Conservation (phyloP, 2,888 invertebrate genomes). For the Margaritifera margaritifera region DNA sequence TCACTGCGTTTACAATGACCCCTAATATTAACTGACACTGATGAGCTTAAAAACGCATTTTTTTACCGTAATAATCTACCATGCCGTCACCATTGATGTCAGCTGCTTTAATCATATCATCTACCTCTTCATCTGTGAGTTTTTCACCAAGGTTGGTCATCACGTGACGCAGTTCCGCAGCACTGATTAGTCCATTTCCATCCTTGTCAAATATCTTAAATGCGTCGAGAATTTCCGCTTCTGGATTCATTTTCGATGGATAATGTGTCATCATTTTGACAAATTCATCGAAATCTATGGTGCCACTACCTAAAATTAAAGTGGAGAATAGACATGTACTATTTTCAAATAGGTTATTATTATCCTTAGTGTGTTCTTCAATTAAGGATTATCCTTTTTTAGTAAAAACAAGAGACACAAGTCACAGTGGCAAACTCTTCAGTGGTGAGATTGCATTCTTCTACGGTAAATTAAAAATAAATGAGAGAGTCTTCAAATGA, state of each 20-base stretch:
- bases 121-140: slow-evolving; percentile 21
- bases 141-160: slow-evolving; percentile 23
- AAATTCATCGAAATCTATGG: slow-evolving; percentile 50
- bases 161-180: slow-evolving; percentile 17
- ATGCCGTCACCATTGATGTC: slow-evolving; percentile 22
- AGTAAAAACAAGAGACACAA: too few relatives aligned
- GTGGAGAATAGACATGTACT: too few relatives aligned
- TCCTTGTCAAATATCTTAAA: slow-evolving; percentile 49
- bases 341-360: too few relatives aligned
- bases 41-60: too few relatives aligned
- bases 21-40: too few relatives aligned
- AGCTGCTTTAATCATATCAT: slow-evolving; percentile 23
- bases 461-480: too few relatives aligned
- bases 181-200: slow-evolving; percentile 43
- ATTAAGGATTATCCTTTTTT: too few relatives aligned
- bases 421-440: too few relatives aligned
- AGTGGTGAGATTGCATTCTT: too few relatives aligned
- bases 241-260: slow-evolving; percentile 37
- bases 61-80: slow-evolving; percentile 21
- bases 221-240: slow-evolving; percentile 49
- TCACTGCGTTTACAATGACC: too few relatives aligned
- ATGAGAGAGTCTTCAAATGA: too few relatives aligned
- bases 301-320: slow-evolving; percentile 36
- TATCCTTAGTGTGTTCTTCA: too few relatives aligned
- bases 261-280: slow-evolving; percentile 47